Evolutionary conservation across 2,113 vertebrate species (phyloP).

Genomic region (Scomber colias): DNA sequence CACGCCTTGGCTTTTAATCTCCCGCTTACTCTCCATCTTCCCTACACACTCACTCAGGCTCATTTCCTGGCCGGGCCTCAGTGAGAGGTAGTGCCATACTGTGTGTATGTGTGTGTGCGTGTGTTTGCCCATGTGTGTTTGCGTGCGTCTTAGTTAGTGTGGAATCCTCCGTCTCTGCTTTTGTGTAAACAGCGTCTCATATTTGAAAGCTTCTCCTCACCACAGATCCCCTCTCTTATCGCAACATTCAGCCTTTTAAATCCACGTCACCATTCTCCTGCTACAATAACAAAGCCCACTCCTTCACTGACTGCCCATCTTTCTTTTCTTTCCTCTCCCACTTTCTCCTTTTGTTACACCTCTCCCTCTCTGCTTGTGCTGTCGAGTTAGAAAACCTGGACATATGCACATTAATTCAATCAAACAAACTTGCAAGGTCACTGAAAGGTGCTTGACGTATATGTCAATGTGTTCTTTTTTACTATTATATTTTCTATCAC

Average conservation of each 20-base stretch:
- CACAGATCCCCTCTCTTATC: conserved; percentile 69
- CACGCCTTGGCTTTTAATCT: conserved; percentile 77
- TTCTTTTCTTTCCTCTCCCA: conserved; percentile 59
- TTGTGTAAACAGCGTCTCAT: conserved; percentile 72
- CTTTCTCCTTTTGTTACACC: conserved; percentile 52
- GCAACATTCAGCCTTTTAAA: conserved; percentile 73
- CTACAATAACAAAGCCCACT: conserved; percentile 68
- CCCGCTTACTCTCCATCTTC: conserved; percentile 70
- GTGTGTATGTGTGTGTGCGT: conserved; percentile 29
- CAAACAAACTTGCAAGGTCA: conserved; percentile 10
- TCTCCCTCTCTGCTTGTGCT: neutral
- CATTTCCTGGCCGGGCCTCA: conserved; percentile 70
- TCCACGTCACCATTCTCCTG: conserved; percentile 55
- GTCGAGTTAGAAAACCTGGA: conserved; percentile 30
- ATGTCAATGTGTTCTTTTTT: neutral
- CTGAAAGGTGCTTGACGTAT: neutral
- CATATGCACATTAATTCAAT: conserved; percentile 1
- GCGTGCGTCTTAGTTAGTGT: conserved; percentile 58
- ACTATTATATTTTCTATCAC: neutral
- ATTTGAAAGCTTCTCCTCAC: conserved; percentile 68
- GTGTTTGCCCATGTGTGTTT: conserved; percentile 23
- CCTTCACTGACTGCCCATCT: conserved; percentile 50
- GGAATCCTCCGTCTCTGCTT: conserved; percentile 73
- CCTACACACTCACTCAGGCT: conserved; percentile 66
- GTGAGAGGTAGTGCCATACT: conserved; percentile 60